Conservation (phyloP, 1,140 invertebrate genomes). For the Pissodes strobi region DNA sequence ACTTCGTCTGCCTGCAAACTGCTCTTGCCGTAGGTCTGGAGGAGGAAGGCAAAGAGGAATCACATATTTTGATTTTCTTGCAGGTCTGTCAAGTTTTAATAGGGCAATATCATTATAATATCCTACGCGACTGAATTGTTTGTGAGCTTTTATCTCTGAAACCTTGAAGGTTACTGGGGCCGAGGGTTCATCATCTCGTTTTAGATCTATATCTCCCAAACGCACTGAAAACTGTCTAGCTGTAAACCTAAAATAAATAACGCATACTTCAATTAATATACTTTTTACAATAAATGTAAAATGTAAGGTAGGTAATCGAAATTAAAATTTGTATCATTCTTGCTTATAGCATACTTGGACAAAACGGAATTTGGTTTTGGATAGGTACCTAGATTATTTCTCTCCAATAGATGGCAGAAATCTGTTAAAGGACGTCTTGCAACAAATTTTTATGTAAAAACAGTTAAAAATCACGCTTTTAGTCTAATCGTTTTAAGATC, state of each 20-base stretch:
- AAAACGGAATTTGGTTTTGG: no score
- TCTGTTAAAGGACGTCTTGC: no score
- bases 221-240: conserved; percentile 85
- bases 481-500: no score
- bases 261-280: background rate
- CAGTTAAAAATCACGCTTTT: no score
- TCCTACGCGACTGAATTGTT: conserved; percentile 79
- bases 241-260: conserved; percentile 68
- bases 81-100: conserved; percentile 72
- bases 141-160: conserved; percentile 75
- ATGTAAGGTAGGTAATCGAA: no score
- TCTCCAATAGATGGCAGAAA: no score
- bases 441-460: no score
- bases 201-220: conserved; percentile 85
- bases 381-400: no score
- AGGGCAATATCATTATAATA: conserved; percentile 93
- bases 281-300: background rate
- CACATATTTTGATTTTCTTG: conserved; percentile 79
- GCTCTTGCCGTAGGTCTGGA: conserved; percentile 60
- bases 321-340: no score
- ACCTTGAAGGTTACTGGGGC: conserved; percentile 78
- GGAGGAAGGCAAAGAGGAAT: conserved; percentile 86
- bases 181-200: conserved; percentile 79
- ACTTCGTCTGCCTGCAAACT: conserved; percentile 71
- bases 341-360: no score